Evolutionary conservation across 35 echinoderm and acorn worm species (phyloP).

Genomic region (Heliocidaris tuberculata): DNA sequence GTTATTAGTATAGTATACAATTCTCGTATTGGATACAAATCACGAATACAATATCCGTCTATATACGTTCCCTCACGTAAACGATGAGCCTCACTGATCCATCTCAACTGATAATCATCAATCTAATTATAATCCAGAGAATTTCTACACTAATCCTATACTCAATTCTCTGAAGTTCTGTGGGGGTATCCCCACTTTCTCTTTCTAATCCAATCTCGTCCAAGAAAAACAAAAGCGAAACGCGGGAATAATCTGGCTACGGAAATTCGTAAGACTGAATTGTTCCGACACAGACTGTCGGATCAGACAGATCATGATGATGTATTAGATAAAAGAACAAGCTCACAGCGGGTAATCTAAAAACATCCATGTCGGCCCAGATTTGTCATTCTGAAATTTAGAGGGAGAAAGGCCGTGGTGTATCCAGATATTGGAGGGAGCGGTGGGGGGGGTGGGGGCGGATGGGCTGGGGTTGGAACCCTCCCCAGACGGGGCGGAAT

Average conservation of each 20-base stretch:
- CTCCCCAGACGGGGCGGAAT: too few relatives aligned
- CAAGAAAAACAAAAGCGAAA: neutral
- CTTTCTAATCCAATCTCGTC: neutral
- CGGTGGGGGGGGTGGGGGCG: neutral
- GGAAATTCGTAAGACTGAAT: constrained; percentile 7
- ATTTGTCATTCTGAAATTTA: too few relatives aligned
- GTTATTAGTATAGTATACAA: too few relatives aligned
- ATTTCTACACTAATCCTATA: neutral
- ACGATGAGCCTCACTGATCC: neutral
- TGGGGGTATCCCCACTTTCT: neutral
- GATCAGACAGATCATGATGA: neutral
- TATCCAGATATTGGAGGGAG: neutral
- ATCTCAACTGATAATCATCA: neutral
- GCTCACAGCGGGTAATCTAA: too few relatives aligned
- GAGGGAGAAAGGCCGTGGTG: too few relatives aligned
- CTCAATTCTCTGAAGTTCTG: neutral
- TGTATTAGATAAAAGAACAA: neutral
- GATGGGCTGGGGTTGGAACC: neutral
- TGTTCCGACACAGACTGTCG: neutral
- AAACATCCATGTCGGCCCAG: too few relatives aligned
- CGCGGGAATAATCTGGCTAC: neutral
- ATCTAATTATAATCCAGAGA: neutral
- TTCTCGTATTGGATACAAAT: too few relatives aligned
- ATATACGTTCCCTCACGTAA: neutral
- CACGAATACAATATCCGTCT: neutral